phyloP scores from a whole-genome alignment of 2,113 vertebrate species.

The Bucco capensis region DNA sequence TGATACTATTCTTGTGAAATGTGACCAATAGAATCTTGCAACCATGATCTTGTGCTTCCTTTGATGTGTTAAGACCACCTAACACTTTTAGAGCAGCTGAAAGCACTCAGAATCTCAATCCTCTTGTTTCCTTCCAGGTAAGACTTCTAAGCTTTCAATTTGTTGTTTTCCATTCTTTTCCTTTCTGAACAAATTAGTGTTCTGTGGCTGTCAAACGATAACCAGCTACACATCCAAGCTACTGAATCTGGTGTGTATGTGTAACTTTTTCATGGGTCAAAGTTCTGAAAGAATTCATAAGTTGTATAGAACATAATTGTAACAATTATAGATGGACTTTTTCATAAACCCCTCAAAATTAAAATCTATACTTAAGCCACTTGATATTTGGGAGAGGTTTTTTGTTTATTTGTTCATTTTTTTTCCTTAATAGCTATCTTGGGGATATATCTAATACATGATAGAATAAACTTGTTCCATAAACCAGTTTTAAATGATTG shows the following conservation, averaged over 20 bases:
- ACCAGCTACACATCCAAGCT: neutral
- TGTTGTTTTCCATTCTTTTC: neutral
- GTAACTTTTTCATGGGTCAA: neutral
- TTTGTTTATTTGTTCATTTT: neutral
- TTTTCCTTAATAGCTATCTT: neutral
- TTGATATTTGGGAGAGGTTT: neutral
- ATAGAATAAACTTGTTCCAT: neutral
- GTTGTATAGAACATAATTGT: neutral
- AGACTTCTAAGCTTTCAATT: neutral
- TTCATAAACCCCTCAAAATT: neutral
- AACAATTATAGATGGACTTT: neutral
- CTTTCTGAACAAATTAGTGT: neutral
- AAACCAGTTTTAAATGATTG: neutral
- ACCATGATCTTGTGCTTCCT: neutral
- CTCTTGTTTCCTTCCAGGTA: neutral
- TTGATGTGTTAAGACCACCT: accelerated
- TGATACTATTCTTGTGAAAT: neutral
- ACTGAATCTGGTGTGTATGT: neutral
- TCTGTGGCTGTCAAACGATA: neutral
- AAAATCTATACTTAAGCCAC: neutral
- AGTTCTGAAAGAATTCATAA: neutral
- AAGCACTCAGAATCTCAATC: neutral
- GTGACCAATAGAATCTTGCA: neutral
- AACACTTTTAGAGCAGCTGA: neutral
- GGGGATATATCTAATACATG: neutral